Percentiles rank a stretch among this genome's conserved stretches.
These are phyloP conservation scores for Macaria liturata DNA, from an alignment of 2,888 invertebrate genomes.

Conservation along the genomic window DNA sequence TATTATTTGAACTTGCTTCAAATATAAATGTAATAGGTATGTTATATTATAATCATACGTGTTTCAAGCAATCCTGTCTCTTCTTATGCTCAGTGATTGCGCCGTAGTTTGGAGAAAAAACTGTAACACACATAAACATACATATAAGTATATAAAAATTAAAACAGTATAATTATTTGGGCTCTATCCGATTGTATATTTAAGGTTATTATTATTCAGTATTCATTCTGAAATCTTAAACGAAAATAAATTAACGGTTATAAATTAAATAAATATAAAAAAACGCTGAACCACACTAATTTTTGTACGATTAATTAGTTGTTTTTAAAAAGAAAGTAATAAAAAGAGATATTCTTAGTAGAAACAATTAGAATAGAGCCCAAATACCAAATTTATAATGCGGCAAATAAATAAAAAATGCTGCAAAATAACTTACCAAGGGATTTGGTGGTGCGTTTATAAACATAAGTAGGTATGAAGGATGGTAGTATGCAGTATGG, in stretches of 20 bases:
- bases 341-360: no score
- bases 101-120: constrained; percentile 76
- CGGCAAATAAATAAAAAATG: constrained; percentile 38
- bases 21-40: constrained; percentile 11
- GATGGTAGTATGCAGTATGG: constrained; percentile 34
- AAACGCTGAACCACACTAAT: no score
- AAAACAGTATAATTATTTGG: not conserved
- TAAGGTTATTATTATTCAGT: not conserved
- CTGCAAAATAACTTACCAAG: constrained; percentile 59
- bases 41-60: constrained; percentile 9
- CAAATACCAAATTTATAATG: constrained; percentile 25
- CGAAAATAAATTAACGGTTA: no score
- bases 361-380: constrained; percentile 33
- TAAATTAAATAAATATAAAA: no score
- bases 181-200: constrained; percentile 19
- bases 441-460: constrained; percentile 46
- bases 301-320: no score
- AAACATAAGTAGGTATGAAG: constrained; percentile 35
- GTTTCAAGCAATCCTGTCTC: constrained; percentile 36
- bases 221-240: no score
- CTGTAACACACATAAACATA: constrained; percentile 53
- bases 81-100: constrained; percentile 57
- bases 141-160: constrained; percentile 18
- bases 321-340: no score
- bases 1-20: constrained; percentile 12